Base-by-base conservation (phyloP, 2,888 invertebrate species). In the Sminthurides aquaticus region DNA sequence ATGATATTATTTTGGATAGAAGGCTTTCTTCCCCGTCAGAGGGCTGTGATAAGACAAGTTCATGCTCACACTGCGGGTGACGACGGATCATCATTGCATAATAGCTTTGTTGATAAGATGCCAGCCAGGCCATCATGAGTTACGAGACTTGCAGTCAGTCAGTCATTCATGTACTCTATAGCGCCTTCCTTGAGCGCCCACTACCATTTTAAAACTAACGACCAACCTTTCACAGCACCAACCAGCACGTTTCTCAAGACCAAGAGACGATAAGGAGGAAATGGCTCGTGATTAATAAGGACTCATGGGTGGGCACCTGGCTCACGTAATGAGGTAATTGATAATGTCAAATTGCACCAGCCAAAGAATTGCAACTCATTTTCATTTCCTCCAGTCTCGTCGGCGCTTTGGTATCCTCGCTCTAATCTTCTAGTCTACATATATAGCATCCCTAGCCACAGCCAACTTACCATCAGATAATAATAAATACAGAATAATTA, bases 361-460 rank as follows among this genome's bases (percentile, higher is more conserved):
- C n/a, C 48, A 49, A 57, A 60, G 58, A 67, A 64, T 64, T 67
- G 60, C 64, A 67, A 67, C 61, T 61, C 57, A 64, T 67, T 64
- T 59, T 28, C 20, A n/a, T 61, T 61, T 61, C 43, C 43, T 34
- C 43, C 15, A 34, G 43, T 34, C 43, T 15, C 43, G 15, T 5
- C 43, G 43, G 43, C 43, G 43, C 43, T 34, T 11, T 34, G 8
- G 43, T 34, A 34, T 34, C 43, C 43, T 34, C n/a, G n/a, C n/a
- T n/a, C 43, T 34, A 15, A 34, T 11, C 15, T 15, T 34, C 8
- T 34, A 34, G 43, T 34, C 15, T 15, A 34, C 43, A 34, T 11
- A 34, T 34, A 15, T 15, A 34, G 43, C 15, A 15, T 34, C 43
- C 43, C 43, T 34, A 15, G 15, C 43, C 5, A 34, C 43, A 34